Base-by-base conservation (phyloP, 2,888 invertebrate genomes). In the Hypercompe scribonia region DNA sequence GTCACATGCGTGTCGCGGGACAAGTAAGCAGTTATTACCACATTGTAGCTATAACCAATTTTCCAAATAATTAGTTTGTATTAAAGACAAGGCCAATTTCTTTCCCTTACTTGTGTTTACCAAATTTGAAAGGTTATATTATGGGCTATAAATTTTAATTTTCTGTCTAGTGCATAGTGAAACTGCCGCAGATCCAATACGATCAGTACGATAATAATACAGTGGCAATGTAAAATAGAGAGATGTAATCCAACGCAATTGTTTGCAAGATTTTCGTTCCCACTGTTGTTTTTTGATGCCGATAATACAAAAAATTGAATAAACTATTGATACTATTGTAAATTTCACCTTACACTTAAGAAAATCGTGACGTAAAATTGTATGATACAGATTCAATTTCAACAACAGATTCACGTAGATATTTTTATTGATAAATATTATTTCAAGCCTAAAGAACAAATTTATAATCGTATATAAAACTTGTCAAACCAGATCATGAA, bases 261-360 rank as follows among this genome's bases (percentile, higher is more conserved):
- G 91, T 93, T 90, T 82, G 73, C 75, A 74, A 78, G 82, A 87
- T 90, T 92, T 90, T 88, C 86, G 88, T 93, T 93, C 93, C 88
- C 92, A 92, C 78, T 81, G 78, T 85, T 75, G 84, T 82, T 84
- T 84, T 88, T 86, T 83, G 87, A 80, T 75, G 74, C 77, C 77
- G 81, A 86, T 86, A 86, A 84, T 85, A 85, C 81, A 79, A 58
- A 31, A 84, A 86, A 87, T 89, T 86, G 83, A 86, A 88, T 89
- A 87, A 86, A 74, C 86, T 77, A 86, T 88, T 85, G 80, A 84
- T 81, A 84, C 83, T 81, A 81, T 82, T 84, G 83, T 82, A 81
- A 77, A 85, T 89, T 89, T 90, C 89, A 84, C 84, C 78, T 86
- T 84, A 82, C 78, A 78, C 79, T 78, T 74, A 75, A 78, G 76